These are phyloP conservation scores for Heliconius congener DNA, from an alignment of 1,140 invertebrate species.

Conservation along the genomic window DNA sequence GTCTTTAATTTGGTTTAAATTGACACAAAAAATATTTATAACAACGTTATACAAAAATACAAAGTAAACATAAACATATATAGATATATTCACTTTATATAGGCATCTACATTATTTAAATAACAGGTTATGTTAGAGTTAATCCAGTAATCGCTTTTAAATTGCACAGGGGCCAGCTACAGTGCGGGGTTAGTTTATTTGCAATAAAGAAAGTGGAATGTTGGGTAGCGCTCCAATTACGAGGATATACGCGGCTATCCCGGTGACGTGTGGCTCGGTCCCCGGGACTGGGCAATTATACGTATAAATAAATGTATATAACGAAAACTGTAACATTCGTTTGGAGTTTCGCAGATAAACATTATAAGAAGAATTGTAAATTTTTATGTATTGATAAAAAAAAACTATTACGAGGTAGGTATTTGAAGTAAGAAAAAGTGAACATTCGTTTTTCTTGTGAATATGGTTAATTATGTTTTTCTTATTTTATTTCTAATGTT, in stretches of 20 bases:
- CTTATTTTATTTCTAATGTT: too few relatives aligned
- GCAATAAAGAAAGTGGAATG: constrained; percentile 81
- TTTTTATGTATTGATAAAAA: neutral
- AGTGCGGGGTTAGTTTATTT: constrained; percentile 75
- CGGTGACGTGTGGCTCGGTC: constrained; percentile 68
- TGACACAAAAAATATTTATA: too few relatives aligned
- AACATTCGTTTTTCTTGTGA: too few relatives aligned
- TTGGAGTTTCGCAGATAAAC: constrained; percentile 1
- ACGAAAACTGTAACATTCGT: constrained; percentile 42
- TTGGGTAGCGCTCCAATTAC: constrained; percentile 77
- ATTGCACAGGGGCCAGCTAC: constrained; percentile 55
- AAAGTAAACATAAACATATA: too few relatives aligned
- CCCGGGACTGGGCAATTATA: constrained; percentile 65
- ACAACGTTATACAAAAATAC: too few relatives aligned
- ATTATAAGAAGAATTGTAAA: neutral
- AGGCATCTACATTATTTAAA: neutral
- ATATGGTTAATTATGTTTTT: too few relatives aligned
- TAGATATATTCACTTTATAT: neutral
- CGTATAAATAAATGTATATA: constrained; percentile 37
- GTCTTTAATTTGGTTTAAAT: too few relatives aligned
- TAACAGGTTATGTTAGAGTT: constrained; percentile 8
- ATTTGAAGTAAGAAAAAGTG: too few relatives aligned
- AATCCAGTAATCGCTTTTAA: constrained; percentile 33
- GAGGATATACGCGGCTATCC: constrained; percentile 76
- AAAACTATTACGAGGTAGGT: too few relatives aligned